Evolutionary conservation across 2,113 vertebrate genomes (phyloP).

Genomic region (Athene noctua): DNA sequence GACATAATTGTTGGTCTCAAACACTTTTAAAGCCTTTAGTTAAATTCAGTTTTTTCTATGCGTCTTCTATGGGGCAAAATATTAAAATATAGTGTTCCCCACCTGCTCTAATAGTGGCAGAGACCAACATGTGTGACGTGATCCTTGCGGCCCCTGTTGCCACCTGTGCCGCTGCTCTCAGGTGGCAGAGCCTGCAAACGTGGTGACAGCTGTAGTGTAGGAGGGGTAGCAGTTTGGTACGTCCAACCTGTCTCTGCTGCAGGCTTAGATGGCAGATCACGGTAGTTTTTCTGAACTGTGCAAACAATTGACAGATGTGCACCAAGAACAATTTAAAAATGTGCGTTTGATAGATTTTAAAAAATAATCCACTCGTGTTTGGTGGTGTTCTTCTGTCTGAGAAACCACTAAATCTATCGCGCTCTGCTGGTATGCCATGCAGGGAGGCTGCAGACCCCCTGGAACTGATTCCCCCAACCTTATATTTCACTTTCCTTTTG

Average conservation of each 20-base stretch:
- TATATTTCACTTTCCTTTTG: conserved; percentile 62
- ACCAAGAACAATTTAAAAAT: background rate
- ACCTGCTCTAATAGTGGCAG: background rate
- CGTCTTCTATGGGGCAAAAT: background rate
- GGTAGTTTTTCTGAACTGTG: background rate
- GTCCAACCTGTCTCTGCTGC: background rate
- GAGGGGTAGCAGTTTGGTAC: background rate
- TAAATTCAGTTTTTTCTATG: background rate
- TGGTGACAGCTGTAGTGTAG: background rate
- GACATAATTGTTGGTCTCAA: background rate
- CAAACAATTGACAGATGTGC: background rate
- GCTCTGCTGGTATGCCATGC: background rate
- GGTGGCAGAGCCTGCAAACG: background rate
- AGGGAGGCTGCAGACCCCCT: background rate
- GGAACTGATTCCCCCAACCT: background rate
- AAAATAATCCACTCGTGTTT: background rate
- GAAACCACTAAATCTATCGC: background rate
- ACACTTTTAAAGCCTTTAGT: background rate
- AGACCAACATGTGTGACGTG: background rate
- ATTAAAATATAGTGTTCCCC: background rate
- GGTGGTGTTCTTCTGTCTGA: background rate
- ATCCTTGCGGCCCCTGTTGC: background rate
- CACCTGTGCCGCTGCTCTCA: background rate
- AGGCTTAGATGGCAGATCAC: background rate
- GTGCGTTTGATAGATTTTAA: background rate